phyloP scores from a whole-genome alignment of 2,797 vertebrate species.

The Margarornis squamiger region DNA sequence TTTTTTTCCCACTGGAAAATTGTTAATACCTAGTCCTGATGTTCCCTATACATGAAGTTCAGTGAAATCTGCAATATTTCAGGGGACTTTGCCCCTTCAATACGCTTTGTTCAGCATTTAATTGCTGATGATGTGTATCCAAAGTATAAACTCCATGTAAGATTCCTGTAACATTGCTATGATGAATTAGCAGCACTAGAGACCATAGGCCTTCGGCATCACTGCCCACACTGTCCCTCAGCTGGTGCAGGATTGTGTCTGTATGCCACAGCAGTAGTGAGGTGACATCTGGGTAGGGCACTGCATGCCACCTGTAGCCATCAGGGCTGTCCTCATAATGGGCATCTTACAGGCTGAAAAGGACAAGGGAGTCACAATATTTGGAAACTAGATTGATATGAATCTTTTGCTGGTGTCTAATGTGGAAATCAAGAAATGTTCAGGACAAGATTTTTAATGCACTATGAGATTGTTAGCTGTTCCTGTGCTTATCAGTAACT shows the following conservation, averaged over 20 bases:
- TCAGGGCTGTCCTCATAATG: background rate
- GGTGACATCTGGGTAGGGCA: background rate
- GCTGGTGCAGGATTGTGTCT: background rate
- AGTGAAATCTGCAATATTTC: background rate
- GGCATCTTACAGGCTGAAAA: background rate
- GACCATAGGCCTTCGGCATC: accelerated
- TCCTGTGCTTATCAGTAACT: background rate
- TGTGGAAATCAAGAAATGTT: background rate
- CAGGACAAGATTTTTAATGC: background rate
- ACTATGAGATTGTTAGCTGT: background rate
- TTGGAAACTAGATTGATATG: background rate
- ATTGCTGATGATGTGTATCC: background rate
- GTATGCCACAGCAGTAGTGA: background rate
- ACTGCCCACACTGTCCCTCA: background rate
- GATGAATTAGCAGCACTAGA: background rate
- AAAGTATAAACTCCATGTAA: background rate
- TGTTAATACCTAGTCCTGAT: background rate
- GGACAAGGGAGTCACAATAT: background rate
- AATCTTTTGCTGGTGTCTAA: background rate
- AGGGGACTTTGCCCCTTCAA: background rate
- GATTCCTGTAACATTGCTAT: background rate
- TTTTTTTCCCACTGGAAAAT: background rate
- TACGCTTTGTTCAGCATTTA: background rate
- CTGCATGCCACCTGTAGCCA: background rate
- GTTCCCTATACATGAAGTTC: background rate